phyloP scores from a whole-genome alignment of 2,888 invertebrate species.

The Polydrusus pterygomalis region DNA sequence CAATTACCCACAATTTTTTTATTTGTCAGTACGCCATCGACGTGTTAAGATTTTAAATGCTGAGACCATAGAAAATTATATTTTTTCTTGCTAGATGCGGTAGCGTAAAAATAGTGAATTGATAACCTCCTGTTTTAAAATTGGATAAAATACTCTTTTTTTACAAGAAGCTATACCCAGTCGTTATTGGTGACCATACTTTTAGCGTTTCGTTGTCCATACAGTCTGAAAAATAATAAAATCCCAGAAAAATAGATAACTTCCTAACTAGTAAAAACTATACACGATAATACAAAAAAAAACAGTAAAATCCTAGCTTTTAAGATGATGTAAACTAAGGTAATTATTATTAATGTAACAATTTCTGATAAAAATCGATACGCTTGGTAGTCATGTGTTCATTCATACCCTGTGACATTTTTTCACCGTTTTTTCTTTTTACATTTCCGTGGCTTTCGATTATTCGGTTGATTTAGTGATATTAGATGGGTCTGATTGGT shows the following conservation, averaged over 20 bases:
- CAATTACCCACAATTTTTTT: no score
- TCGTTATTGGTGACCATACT: slow-evolving; percentile 1
- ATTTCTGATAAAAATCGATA: slow-evolving; percentile 40
- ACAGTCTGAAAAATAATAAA: slow-evolving; percentile 11
- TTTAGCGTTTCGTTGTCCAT: slow-evolving; percentile 24
- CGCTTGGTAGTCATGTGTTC: slow-evolving; percentile 54
- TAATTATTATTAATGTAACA: slow-evolving; percentile 23
- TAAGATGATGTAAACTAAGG: slow-evolving; percentile 24
- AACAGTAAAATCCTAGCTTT: slow-evolving; percentile 2
- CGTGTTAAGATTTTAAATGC: no score
- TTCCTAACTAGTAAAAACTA: slow-evolving; percentile 11
- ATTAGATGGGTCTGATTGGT: slow-evolving; percentile 42
- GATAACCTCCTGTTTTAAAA: not conserved
- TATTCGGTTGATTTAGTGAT: slow-evolving; percentile 39
- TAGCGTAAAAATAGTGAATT: no score
- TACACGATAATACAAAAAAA: slow-evolving; percentile 23
- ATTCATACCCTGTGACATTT: slow-evolving; percentile 43
- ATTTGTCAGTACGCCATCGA: no score
- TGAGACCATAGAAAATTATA: no score
- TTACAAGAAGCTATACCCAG: not conserved
- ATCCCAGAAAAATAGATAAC: slow-evolving; percentile 12
- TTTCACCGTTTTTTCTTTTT: slow-evolving; percentile 21
- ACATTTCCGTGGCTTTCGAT: slow-evolving; percentile 22
- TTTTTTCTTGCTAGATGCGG: no score
- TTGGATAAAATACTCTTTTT: no score